Conservation (phyloP, 2,797 vertebrate genomes). For the Acanthurus leucopareius region DNA sequence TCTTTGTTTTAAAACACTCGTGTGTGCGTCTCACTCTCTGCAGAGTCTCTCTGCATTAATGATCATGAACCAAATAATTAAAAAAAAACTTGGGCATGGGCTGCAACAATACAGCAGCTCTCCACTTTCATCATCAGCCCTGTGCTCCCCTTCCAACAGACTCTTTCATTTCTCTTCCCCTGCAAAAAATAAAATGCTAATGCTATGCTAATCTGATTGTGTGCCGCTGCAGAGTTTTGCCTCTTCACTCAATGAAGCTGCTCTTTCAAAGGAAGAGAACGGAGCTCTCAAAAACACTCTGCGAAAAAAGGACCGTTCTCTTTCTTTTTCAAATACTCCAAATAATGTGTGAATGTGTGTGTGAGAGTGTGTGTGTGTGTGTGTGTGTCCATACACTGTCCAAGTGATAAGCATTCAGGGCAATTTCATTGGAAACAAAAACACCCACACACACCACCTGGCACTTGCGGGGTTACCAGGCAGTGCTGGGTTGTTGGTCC, state of each 20-base stretch:
- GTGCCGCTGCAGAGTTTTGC: slow-evolving; percentile 43
- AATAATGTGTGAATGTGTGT: no score
- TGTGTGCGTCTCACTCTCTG: background rate
- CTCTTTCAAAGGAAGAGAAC: background rate
- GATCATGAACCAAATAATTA: no score
- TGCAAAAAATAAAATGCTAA: slow-evolving; percentile 68
- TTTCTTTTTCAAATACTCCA: background rate
- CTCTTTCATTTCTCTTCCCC: slow-evolving; percentile 15
- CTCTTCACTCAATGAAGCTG: slow-evolving; percentile 11
- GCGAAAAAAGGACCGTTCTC: slow-evolving; percentile 1
- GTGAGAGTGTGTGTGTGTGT: no score
- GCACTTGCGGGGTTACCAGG: slow-evolving; percentile 34
- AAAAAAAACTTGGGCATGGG: background rate
- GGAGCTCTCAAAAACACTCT: slow-evolving; percentile 1
- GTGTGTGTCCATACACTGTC: background rate
- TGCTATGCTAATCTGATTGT: slow-evolving; percentile 68
- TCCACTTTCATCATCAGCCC: slow-evolving; percentile 40
- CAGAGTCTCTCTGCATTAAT: slow-evolving; percentile 21
- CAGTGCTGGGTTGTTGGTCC: background rate
- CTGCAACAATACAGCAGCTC: slow-evolving; percentile 21
- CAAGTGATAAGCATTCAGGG: slow-evolving; percentile 4
- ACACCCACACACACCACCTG: slow-evolving; percentile 20
- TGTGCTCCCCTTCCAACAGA: slow-evolving; percentile 21
- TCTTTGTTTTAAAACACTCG: slow-evolving; percentile 2
- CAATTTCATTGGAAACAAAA: background rate